Base-by-base conservation (phyloP, 2,797 vertebrate species). In the Dryobates pubescens region DNA sequence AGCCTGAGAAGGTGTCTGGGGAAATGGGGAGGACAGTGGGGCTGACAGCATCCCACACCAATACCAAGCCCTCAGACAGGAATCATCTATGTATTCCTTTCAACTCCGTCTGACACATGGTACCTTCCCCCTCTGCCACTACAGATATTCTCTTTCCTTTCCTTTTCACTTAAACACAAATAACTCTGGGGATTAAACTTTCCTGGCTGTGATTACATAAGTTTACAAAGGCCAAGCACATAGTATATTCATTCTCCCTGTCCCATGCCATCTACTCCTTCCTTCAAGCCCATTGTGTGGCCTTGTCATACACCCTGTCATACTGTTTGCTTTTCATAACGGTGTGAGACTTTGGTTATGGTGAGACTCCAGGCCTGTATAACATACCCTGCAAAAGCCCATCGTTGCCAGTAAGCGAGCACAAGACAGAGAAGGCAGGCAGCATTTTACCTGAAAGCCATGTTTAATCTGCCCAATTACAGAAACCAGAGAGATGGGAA, bases 61-160 rank as follows among this genome's bases (percentile, higher is more conserved):
- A 45, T n/a, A 56, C 54, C 59, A 61, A 58, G 19, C 20, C 8
- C 15, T 92, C 68, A 27, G 51, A n/a, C 10, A 53, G 36, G 51
- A 91, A 69, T 58, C 36, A 27, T 18, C 38, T 29, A 26, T 1
- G 2, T n/a, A 68, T 26, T 70, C 34, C 43, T 92, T 92, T 68
- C 56, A 57, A 20, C 24, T 58, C 24, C 58, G 65, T 23, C 17
- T 16, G 36, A 81, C 1, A 1, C 0, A 0, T 34, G 17, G 41
- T 58, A 63, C 41, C 27, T 65, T 41, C 45, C 63, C 18, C 65
- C 41, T 77, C 63, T 69, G 41, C 9, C 73, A 81, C n/a, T 1
- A 47, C 47, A 1, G 30, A 77, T 75, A 75, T 80, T 75, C 29
- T 43, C 47, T 43, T 79, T 41, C 38, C 5, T 12, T 64, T 71